These are phyloP conservation scores for Drosophila mettleri DNA, from an alignment of 2,888 invertebrate genomes.

Conservation along the genomic window DNA sequence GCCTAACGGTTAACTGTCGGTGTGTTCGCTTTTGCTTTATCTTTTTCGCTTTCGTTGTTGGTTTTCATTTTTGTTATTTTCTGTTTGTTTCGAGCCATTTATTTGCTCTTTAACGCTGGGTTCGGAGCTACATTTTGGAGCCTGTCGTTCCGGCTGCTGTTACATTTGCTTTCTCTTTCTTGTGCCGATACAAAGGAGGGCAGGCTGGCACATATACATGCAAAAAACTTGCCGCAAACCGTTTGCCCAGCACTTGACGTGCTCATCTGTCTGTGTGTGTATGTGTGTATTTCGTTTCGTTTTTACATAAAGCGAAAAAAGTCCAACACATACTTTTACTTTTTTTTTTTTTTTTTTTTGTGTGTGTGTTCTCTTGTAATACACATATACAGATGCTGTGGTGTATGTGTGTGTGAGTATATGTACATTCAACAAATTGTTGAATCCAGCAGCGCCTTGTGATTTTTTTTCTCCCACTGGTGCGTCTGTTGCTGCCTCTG, in stretches of 20 bases:
- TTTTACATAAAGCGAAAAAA: constrained; percentile 64
- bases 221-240: constrained; percentile 64
- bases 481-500: constrained; percentile 39
- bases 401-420: constrained; percentile 27
- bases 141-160: constrained; percentile 65
- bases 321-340: constrained; percentile 44
- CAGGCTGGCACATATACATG: constrained; percentile 18
- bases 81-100: constrained; percentile 71
- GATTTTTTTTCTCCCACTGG: constrained; percentile 48
- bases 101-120: constrained; percentile 72
- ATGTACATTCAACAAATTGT: constrained; percentile 79
- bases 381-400: constrained; percentile 19
- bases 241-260: constrained; percentile 69
- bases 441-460: constrained; percentile 72
- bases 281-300: constrained; percentile 40
- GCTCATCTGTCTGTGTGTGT: constrained; percentile 18
- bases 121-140: constrained; percentile 48
- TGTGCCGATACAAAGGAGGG: constrained; percentile 10
- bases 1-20: constrained; percentile 40
- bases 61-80: constrained; percentile 25
- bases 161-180: constrained; percentile 40
- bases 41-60: constrained; percentile 61
- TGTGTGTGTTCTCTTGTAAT: constrained; percentile 26
- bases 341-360: constrained; percentile 6
- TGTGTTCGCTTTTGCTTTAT: constrained; percentile 46